These are phyloP conservation scores for Myathropa florea DNA, from an alignment of 2,888 invertebrate species.

Conservation along the genomic window DNA sequence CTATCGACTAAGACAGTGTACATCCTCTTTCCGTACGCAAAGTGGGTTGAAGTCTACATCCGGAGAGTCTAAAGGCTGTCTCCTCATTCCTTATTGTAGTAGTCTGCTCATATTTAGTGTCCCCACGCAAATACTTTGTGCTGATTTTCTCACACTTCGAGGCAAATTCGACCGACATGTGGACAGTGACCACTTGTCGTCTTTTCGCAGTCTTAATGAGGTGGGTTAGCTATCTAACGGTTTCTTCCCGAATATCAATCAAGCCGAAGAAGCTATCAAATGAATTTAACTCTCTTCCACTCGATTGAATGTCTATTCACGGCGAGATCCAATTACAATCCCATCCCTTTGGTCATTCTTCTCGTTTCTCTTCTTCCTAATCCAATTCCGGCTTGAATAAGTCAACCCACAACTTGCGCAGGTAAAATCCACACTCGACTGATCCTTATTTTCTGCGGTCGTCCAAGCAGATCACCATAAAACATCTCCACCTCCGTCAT, in stretches of 20 bases:
- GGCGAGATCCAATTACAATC: not conserved
- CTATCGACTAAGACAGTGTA: no score
- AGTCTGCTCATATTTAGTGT: no score
- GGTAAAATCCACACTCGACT: not conserved
- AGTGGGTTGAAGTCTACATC: no score
- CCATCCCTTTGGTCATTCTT: not conserved
- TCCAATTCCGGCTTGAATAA: not conserved
- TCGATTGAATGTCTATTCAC: not conserved
- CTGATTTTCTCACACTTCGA: not conserved
- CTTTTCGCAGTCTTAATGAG: not conserved
- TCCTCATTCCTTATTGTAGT: no score
- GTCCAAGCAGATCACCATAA: slow-evolving; percentile 13
- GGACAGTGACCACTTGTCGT: not conserved
- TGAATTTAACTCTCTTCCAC: not conserved
- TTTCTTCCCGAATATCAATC: not conserved
- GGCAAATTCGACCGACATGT: not conserved
- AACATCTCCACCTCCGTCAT: not conserved
- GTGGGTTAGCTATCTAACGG: not conserved
- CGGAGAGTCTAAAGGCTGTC: no score
- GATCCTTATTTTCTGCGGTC: slow-evolving; percentile 7
- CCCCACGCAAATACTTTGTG: no score
- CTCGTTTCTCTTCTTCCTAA: not conserved
- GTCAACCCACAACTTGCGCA: slow-evolving; percentile 1
- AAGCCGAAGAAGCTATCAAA: no score
- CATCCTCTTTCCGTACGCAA: no score